Percentiles rank a stretch among this genome's conserved stretches.
phyloP scores from a whole-genome alignment of 2,888 invertebrate genomes.

The Saturnia japonica region DNA sequence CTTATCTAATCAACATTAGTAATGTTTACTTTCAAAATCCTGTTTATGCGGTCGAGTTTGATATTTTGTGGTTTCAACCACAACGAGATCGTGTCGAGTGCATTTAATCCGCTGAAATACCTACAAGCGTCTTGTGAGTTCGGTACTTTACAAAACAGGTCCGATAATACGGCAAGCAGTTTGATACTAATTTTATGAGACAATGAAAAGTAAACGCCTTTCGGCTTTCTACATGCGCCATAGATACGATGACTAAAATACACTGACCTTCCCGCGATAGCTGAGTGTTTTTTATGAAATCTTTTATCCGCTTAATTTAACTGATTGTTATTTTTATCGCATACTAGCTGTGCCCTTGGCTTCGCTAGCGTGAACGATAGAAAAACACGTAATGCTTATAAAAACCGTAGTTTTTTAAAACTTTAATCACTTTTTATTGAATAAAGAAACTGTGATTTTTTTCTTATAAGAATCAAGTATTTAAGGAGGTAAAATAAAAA shows the following conservation, averaged over 20 bases:
- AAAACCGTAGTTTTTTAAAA: too few species aligned
- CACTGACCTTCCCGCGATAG: slow-evolving; percentile 44
- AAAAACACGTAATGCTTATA: too few species aligned
- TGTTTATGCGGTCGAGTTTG: not conserved
- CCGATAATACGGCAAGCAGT: slow-evolving; percentile 67
- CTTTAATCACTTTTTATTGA: too few species aligned
- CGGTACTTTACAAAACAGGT: slow-evolving; percentile 59
- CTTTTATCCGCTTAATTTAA: slow-evolving; percentile 8
- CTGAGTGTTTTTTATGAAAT: slow-evolving; percentile 38
- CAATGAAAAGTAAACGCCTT: slow-evolving; percentile 63
- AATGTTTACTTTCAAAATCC: not conserved
- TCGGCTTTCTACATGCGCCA: slow-evolving; percentile 50
- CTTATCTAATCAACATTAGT: not conserved
- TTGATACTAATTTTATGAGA: slow-evolving; percentile 78
- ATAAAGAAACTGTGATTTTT: too few species aligned
- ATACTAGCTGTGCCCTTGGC: too few species aligned
- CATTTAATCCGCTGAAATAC: slow-evolving; percentile 57
- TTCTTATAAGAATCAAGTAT: too few species aligned
- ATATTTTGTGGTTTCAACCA: slow-evolving; percentile 9
- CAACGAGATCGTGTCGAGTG: slow-evolving; percentile 59
- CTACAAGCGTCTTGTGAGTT: slow-evolving; percentile 61
- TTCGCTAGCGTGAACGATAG: too few species aligned
- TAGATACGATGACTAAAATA: slow-evolving; percentile 49
- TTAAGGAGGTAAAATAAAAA: too few species aligned
- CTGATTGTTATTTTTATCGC: not conserved